Conservation (phyloP, 1,140 invertebrate genomes). For the Phenacoccus solenopsis region DNA sequence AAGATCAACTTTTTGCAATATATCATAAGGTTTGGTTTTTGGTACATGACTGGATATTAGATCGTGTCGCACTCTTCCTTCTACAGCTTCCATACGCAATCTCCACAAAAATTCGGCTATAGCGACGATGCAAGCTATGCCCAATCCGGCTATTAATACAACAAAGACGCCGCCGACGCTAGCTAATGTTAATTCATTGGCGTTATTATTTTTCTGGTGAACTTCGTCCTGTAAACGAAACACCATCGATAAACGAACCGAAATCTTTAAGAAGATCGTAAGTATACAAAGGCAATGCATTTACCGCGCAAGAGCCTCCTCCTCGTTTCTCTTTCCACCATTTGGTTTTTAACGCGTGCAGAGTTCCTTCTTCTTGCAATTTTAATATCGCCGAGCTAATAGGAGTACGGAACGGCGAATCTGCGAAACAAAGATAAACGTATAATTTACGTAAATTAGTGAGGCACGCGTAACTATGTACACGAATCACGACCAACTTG, state of each 20-base stretch:
- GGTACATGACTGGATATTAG: conserved; percentile 9
- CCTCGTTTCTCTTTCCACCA: conserved; percentile 82
- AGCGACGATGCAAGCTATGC: conserved; percentile 72
- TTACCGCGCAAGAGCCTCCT: conserved; percentile 50
- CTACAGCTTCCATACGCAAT: conserved; percentile 75
- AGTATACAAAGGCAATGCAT: too few species aligned
- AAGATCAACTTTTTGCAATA: conserved; percentile 6
- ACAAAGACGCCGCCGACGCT: conserved; percentile 94
- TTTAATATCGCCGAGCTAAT: conserved; percentile 80
- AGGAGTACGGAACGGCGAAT: conserved; percentile 72
- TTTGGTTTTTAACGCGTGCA: conserved; percentile 82
- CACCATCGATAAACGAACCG: background rate
- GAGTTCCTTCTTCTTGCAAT: conserved; percentile 81
- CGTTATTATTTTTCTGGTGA: conserved; percentile 68
- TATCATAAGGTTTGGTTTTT: conserved; percentile 8
- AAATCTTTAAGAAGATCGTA: too few species aligned
- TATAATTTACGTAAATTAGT: too few species aligned
- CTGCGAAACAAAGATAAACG: conserved; percentile 36
- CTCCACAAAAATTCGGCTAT: conserved; percentile 90
- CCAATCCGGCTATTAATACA: conserved; percentile 81
- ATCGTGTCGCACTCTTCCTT: conserved; percentile 53
- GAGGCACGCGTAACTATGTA: too few species aligned
- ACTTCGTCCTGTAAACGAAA: conserved; percentile 52
- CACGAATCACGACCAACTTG: conserved; percentile 41
- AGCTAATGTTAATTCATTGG: conserved; percentile 72